These are phyloP conservation scores for Drosophila stalkeri DNA, from an alignment of 2,888 invertebrate genomes.

Conservation along the genomic window DNA sequence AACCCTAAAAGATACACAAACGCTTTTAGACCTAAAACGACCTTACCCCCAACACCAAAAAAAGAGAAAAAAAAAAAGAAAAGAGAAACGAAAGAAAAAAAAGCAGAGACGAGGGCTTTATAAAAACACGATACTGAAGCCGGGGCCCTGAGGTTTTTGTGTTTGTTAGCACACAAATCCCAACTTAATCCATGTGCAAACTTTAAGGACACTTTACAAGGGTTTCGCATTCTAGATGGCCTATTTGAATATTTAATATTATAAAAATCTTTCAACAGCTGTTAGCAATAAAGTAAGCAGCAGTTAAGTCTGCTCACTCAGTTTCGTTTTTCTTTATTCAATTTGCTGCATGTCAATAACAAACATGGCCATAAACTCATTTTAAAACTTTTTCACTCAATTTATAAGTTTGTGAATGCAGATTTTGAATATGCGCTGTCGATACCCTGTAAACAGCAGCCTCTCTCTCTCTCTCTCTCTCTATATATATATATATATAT, in stretches of 20 bases:
- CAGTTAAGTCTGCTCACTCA: constrained; percentile 20
- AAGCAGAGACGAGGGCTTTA: constrained; percentile 48
- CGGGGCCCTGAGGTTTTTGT: constrained; percentile 54
- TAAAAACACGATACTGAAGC: constrained; percentile 49
- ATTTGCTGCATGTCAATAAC: constrained; percentile 39
- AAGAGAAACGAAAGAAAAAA: background rate
- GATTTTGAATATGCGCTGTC: background rate
- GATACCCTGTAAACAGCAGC: background rate
- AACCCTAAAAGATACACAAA: constrained; percentile 67
- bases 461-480: too few species aligned
- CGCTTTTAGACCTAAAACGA: constrained; percentile 70
- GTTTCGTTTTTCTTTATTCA: constrained; percentile 33
- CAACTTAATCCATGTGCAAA: constrained; percentile 73
- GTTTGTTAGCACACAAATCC: constrained; percentile 60
- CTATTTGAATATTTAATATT: constrained; percentile 69
- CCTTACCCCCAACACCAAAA: constrained; percentile 10
- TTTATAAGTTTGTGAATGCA: background rate
- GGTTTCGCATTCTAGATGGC: constrained; percentile 55
- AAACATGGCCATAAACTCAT: constrained; percentile 23
- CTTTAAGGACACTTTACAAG: constrained; percentile 72
- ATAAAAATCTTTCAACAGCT: constrained; percentile 54
- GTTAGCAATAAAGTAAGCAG: constrained; percentile 50
- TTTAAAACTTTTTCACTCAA: constrained; percentile 10
- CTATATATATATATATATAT: rapidly evolving
- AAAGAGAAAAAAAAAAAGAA: background rate